phyloP scores from a whole-genome alignment of 2,888 invertebrate genomes.

The Ormyrus nitidulus region DNA sequence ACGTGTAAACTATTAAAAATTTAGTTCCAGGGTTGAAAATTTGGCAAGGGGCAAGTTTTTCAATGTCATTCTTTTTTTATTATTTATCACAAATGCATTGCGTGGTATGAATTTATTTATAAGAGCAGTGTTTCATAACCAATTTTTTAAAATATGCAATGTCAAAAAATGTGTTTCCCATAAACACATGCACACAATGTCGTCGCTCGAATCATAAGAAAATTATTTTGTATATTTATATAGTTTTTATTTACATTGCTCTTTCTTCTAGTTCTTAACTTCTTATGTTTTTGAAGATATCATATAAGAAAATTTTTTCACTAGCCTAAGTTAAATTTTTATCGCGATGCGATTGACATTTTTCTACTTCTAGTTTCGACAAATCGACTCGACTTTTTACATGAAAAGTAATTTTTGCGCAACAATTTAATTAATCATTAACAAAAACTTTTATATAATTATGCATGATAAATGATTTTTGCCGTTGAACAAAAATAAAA shows the following conservation, averaged over 20 bases:
- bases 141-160: conserved; percentile 20
- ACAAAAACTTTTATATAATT: conserved; percentile 20
- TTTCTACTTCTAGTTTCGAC: conserved; percentile 19
- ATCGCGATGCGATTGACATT: conserved; percentile 31
- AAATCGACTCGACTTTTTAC: conserved; percentile 17
- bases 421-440: background rate
- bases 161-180: conserved; percentile 23
- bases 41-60: conserved; percentile 17
- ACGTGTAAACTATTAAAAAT: background rate
- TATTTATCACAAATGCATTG: conserved; percentile 41
- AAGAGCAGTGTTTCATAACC: conserved; percentile 25
- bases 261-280: conserved; percentile 30
- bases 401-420: conserved; percentile 24
- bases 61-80: conserved; percentile 19
- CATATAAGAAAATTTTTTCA: conserved; percentile 45
- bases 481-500: background rate
- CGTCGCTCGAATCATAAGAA: conserved; percentile 32
- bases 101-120: conserved; percentile 20
- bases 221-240: conserved; percentile 34
- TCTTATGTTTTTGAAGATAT: conserved; percentile 31
- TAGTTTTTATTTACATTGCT: conserved; percentile 51
- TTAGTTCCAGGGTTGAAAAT: conserved; percentile 10
- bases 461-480: background rate
- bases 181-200: conserved; percentile 15
- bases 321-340: conserved; percentile 42